Base-by-base conservation (phyloP, 2,888 invertebrate genomes). In the Dromius quadrimaculatus region DNA sequence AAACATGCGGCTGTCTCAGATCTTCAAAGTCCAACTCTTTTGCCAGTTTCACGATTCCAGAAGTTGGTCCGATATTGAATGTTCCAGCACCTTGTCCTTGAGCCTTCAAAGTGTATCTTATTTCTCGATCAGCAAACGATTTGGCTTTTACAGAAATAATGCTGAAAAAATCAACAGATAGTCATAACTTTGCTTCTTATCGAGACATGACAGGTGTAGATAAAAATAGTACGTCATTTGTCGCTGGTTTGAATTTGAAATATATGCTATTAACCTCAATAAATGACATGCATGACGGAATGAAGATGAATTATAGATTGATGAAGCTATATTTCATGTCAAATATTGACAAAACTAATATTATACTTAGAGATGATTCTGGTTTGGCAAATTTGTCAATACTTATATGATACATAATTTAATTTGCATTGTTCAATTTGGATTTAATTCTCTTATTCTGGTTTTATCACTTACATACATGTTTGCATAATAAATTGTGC, bases 21-120 rank as follows among this genome's bases (percentile, higher is more conserved):
- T 98, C 97, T 84, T 99, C 98, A 80, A 96, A 98, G 84, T 99
- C 98, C 78, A 99, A 84, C 83, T 95, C 95, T 82, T 97, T 95
- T 8, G 96, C 95, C 76, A 98, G 85, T 83, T 97, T 97, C 15
- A 99, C 96, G 77, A 97, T 94, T 66, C 98, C 97, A 32, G 95
- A 94, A 15, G 94, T 93, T 1, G 95, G 93, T 0, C 95, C 95
- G 78, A 97, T 97, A 83, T 95, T 96, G 83, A 97, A 97, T 6
- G 96, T 96, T 50, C 96, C 96, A 5, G 95, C 94, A 6, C 95
- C 95, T 83, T 94, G 95, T 2, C 95, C 95, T 82, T 95, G 94
- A 0, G 97, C 96, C 81, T 95, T 94, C 73, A 98, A 83, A 0
- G 96, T 95, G 84, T 97, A 98, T n/a, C 95, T 91, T 76, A 97